phyloP scores from a whole-genome alignment of 2,888 invertebrate species.

The Cataglyphis altisquamis region DNA sequence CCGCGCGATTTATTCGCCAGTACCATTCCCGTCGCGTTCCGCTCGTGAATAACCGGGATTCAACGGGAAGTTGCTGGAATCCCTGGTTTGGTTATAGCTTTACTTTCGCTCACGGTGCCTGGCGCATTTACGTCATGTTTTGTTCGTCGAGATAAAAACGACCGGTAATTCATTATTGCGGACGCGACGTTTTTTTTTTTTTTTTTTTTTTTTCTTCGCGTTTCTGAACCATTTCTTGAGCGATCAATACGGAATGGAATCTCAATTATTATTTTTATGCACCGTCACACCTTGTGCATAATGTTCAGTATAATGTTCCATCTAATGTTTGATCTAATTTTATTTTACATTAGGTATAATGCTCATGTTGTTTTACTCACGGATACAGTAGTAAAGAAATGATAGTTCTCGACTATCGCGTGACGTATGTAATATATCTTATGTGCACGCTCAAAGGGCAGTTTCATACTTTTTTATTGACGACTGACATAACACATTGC shows the following conservation, averaged over 20 bases:
- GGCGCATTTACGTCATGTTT: slow-evolving; percentile 24
- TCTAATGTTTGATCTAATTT: not conserved
- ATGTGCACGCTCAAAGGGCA: not conserved
- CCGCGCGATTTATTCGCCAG: slow-evolving; percentile 4
- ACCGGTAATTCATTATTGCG: slow-evolving; percentile 3
- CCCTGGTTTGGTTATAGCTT: slow-evolving; percentile 17
- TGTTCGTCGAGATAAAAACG: slow-evolving; percentile 18
- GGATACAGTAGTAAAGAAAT: not conserved
- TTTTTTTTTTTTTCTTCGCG: not conserved
- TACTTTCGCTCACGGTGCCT: slow-evolving; percentile 14
- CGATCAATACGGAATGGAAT: not conserved
- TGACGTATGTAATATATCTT: not conserved
- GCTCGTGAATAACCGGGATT: slow-evolving; percentile 30
- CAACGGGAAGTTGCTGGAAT: slow-evolving; percentile 33
- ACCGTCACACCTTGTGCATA: not conserved
- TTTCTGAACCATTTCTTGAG: not conserved
- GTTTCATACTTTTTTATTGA: not conserved
- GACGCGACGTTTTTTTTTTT: not conserved
- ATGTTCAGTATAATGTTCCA: not conserved
- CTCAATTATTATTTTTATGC: not conserved
- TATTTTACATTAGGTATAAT: not conserved
- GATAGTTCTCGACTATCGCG: not conserved
- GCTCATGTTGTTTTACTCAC: not conserved
- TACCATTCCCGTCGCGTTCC: slow-evolving; percentile 19
- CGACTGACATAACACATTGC: not conserved